Evolutionary conservation across 2,797 vertebrate genomes (phyloP).

Genomic region (Phaenicophaeus curvirostris): DNA sequence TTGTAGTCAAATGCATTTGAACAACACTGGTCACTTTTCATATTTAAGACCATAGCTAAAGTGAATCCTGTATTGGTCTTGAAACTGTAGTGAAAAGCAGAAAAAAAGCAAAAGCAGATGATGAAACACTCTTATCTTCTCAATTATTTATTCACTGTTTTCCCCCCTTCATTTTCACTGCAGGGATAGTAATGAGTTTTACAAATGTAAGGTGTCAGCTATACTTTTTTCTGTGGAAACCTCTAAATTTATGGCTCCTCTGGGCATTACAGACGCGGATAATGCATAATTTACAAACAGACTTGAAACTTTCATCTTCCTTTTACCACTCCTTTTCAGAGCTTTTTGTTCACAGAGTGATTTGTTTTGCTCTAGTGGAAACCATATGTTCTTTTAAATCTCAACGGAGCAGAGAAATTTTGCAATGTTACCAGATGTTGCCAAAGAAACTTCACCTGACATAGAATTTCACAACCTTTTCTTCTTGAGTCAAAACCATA

Average conservation of each 20-base stretch:
- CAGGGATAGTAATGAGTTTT: conserved; percentile 74
- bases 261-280: conserved; percentile 57
- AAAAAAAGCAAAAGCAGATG: conserved; percentile 60
- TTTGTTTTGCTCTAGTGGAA: conserved; percentile 70
- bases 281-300: conserved; percentile 76
- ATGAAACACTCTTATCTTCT: conserved; percentile 66
- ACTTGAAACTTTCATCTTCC: conserved; percentile 72
- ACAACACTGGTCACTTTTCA: conserved; percentile 9
- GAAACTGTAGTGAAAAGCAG: conserved; percentile 56
- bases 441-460: conserved; percentile 19
- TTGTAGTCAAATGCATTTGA: conserved; percentile 3
- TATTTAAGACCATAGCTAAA: conserved; percentile 33
- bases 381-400: conserved; percentile 53
- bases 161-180: conserved; percentile 53
- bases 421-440: background rate
- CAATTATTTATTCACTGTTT: conserved; percentile 74
- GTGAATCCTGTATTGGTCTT: conserved; percentile 44
- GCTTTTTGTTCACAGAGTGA: conserved; percentile 61
- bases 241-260: conserved; percentile 73
- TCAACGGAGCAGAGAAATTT: background rate
- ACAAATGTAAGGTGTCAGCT: conserved; percentile 75
- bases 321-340: conserved; percentile 64
- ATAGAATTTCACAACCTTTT: background rate
- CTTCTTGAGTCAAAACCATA: background rate
- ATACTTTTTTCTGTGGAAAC: conserved; percentile 66